phyloP scores from a whole-genome alignment of 2,797 vertebrate species.

The Zenarchopterus dispar region DNA sequence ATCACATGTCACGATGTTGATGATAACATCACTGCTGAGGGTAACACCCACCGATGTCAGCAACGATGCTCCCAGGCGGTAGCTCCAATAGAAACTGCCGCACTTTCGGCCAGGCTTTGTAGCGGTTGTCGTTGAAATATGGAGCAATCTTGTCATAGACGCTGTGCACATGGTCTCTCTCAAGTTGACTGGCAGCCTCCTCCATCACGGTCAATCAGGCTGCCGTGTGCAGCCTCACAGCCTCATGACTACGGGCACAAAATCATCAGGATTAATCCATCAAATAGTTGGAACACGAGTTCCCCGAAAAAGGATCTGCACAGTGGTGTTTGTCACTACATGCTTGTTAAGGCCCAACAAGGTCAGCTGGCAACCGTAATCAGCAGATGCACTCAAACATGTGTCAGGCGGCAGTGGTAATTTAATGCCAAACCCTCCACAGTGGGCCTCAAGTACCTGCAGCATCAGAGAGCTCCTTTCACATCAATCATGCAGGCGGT shows the following conservation, averaged over 20 bases:
- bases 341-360: slow-evolving; percentile 29
- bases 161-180: slow-evolving; percentile 82
- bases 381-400: slow-evolving; percentile 39
- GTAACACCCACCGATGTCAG: slow-evolving; percentile 75
- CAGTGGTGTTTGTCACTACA: slow-evolving; percentile 7
- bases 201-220: slow-evolving; percentile 76
- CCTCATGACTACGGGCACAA: slow-evolving; percentile 59
- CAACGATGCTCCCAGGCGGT: slow-evolving; percentile 82
- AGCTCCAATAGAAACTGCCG: slow-evolving; percentile 85
- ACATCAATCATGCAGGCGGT: slow-evolving; percentile 12
- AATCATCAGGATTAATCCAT: slow-evolving; percentile 10
- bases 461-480: slow-evolving; percentile 8
- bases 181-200: slow-evolving; percentile 82
- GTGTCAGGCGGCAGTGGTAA: slow-evolving; percentile 36
- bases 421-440: slow-evolving; percentile 35
- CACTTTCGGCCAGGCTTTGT: slow-evolving; percentile 86
- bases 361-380: slow-evolving; percentile 42
- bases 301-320: neutral
- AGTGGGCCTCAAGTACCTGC: slow-evolving; percentile 35
- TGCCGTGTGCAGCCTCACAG: slow-evolving; percentile 60
- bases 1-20: slow-evolving; percentile 1
- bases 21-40: neutral
- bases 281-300: neutral
- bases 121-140: slow-evolving; percentile 83
- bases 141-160: slow-evolving; percentile 87